Base-by-base conservation (phyloP, 2,113 vertebrate genomes). In the Emydura subglobosa region DNA sequence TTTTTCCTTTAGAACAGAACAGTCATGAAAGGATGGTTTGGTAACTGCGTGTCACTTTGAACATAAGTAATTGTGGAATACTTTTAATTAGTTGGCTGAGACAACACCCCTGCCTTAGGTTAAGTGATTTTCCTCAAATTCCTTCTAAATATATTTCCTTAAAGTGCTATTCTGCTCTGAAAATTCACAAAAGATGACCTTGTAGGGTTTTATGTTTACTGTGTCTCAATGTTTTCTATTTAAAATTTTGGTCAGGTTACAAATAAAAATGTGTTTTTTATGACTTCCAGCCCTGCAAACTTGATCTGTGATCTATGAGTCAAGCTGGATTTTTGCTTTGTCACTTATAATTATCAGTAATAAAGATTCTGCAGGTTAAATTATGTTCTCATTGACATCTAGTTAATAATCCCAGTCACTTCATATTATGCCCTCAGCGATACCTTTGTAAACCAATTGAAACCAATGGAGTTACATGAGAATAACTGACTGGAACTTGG, bases 161-260 rank as follows among this genome's bases (percentile, higher is more conserved):
- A n/a, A 31, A 42, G 24, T 86, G n/a, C 25, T 86, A 49, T 96
- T 93, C 79, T 87, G 34, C 14, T 78, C 34, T 72, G 80, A 94
- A 92, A 94, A 94, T 51, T 94, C 86, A 61, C 34, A 90, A 82
- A 94, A 97, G 96, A 87, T 80, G 47, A 87, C 55, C 39, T 19
- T 34, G 19, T 76, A 76, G 72, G 19, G 53, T 95, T 92, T 93
- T 83, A 72, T 78, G 11, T n/a, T 1, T 7, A 17, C 82, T 94
- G 47, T 88, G 13, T 57, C 59, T 82, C 92, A 87, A 55, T 84
- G 25, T 5, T 82, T 95, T 91, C 86, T 90, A 34, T 92, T 91
- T 94, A 86, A 91, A 17, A 83, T 25, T 78, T 8, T 89, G 61
- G 39, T 34, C 65, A 72, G 86, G 55, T 86, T 96, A 95, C 91